Evolutionary conservation across 2,113 vertebrate genomes (phyloP).

Genomic region (Xiphophorus couchianus): DNA sequence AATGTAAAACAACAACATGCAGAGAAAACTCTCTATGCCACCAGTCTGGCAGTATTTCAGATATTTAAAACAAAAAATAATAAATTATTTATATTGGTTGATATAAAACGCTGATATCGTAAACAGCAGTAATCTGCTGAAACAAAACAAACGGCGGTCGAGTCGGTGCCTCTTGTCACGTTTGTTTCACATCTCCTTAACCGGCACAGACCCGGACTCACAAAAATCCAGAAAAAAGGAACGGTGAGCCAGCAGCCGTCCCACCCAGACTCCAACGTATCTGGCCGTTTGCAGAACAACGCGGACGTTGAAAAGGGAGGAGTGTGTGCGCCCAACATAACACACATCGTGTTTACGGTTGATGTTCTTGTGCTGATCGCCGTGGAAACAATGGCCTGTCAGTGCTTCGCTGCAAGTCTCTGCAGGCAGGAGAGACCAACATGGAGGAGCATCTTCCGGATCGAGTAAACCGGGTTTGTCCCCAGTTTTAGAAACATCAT

Average conservation of each 20-base stretch:
- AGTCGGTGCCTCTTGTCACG: constrained; percentile 51
- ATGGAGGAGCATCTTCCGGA: constrained; percentile 35
- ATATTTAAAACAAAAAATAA: too few species aligned
- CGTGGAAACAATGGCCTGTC: constrained; percentile 32
- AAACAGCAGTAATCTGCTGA: constrained; percentile 40
- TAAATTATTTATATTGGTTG: too few species aligned
- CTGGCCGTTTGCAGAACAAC: constrained; percentile 56
- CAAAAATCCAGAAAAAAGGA: constrained; percentile 72
- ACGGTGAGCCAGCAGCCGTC: neutral
- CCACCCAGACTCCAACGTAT: constrained; percentile 23
- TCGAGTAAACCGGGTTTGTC: constrained; percentile 28
- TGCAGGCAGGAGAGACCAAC: constrained; percentile 40
- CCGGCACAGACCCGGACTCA: constrained; percentile 67
- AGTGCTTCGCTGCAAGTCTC: constrained; percentile 28
- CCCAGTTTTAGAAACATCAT: constrained; percentile 21
- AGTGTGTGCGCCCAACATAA: constrained; percentile 31
- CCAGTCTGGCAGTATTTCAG: too few species aligned
- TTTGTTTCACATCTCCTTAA: constrained; percentile 75
- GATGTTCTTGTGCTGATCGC: constrained; percentile 31
- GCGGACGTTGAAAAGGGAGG: constrained; percentile 40
- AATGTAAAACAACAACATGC: too few species aligned
- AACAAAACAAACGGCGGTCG: constrained; percentile 44
- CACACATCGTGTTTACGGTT: constrained; percentile 25
- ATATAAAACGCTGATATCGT: neutral
- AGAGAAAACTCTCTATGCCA: too few species aligned